These are phyloP conservation scores for Hermatobates lingyangjiaoensis DNA, from an alignment of 1,140 invertebrate genomes.

Conservation along the genomic window DNA sequence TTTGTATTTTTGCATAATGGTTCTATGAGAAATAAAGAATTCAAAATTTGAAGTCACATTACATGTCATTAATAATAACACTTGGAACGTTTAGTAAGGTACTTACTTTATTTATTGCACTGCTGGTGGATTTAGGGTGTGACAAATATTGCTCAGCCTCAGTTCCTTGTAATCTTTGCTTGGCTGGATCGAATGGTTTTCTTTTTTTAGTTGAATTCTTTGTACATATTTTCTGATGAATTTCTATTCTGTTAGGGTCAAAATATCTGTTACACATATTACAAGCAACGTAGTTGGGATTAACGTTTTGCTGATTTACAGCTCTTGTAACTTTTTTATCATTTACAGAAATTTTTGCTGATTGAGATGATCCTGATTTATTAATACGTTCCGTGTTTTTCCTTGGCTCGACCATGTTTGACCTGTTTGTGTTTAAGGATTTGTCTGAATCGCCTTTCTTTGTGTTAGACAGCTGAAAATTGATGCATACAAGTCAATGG, in stretches of 20 bases:
- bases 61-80: not conserved
- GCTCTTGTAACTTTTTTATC: too few species aligned
- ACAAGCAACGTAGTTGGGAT: constrained; percentile 21
- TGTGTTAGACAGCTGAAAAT: too few species aligned
- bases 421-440: too few species aligned
- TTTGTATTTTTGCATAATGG: not conserved
- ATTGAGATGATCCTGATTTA: too few species aligned
- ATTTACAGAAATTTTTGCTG: too few species aligned
- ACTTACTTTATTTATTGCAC: not conserved
- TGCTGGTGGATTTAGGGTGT: constrained; percentile 20
- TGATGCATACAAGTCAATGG: too few species aligned
- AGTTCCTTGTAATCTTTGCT: constrained; percentile 67
- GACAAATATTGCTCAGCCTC: constrained; percentile 59
- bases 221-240: constrained; percentile 64
- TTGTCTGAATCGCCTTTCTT: too few species aligned
- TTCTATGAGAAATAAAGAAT: not conserved
- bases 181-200: constrained; percentile 69
- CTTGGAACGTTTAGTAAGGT: not conserved
- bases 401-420: too few species aligned
- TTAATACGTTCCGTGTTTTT: too few species aligned
- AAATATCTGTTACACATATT: constrained; percentile 51
- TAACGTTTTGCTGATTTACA: too few species aligned
- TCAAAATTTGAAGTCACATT: not conserved
- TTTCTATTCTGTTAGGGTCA: constrained; percentile 51
- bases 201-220: constrained; percentile 57